Evolutionary conservation across 2,888 invertebrate species (phyloP), one percentile per base, ranked within the genome.

Genomic region (Ecdyonurus torrentis): DNA sequence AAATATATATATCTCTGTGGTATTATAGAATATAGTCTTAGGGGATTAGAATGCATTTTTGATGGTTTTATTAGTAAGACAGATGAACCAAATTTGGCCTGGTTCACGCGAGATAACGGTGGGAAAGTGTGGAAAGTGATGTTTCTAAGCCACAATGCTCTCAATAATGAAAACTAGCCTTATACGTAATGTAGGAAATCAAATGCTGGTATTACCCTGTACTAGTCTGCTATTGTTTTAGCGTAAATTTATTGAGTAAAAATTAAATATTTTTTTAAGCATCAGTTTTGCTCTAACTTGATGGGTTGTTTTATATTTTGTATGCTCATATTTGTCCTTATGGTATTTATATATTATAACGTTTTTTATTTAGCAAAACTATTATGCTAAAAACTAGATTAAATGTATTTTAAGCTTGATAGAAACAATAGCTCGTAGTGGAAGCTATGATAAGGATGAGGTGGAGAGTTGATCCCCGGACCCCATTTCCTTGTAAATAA

Each of bases 71-170:
- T 37, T 37, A 37, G 37, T 5, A 37, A 37, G 37, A 37, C 37
- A 37, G 55, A 55, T 55, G 55, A 7, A 55, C 22, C 55, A 55
- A 55, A n/a, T 55, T 55, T 55, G 55, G 55, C 22, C 22, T 55
- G 55, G 55, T 55, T 55, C 7, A 58, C 58, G 53, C 58, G 24
- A 66, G 66, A 66, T 66, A 66, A 65, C 55, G 55, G 22, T 22
- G 55, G 22, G 55, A 55, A 55, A 55, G 55, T 55, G 55, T 55
- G 7, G 55, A 55, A 55, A 55, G 63, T 64, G 64, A 25, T 64
- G 63, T 62, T 62, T 62, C 25, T 63, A 53, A 50, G 59, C 60
- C 55, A 55, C 22, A 55, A 5, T 55, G 55, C 55, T 55, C 55
- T 55, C 10, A 22, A 55, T 55, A 10, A 37, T 15, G 5, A 15